Percentiles rank a stretch among this genome's conserved stretches.
Evolutionary conservation across 2,113 vertebrate genomes (phyloP).

Genomic region (Brachionichthys hirsutus): DNA sequence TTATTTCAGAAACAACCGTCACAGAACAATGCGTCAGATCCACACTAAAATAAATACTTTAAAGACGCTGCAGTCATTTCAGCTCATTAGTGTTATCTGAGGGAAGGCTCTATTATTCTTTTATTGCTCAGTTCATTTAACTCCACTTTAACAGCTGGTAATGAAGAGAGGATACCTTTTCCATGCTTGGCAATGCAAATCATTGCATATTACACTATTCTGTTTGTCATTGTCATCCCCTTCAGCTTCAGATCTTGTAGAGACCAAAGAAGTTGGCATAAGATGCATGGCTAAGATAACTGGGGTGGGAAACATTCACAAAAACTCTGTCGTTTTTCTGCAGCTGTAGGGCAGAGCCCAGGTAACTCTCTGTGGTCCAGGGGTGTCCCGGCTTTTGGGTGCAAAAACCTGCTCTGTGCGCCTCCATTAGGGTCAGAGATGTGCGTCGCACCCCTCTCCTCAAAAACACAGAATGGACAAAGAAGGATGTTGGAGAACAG

Average conservation of each 20-base stretch:
- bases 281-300: constrained; percentile 38
- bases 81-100: constrained; percentile 54
- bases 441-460: not conserved
- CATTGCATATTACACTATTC: not conserved
- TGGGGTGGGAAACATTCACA: constrained; percentile 69
- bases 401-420: constrained; percentile 62
- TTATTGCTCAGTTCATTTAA: constrained; percentile 8
- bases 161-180: not conserved
- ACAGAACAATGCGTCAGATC: constrained; percentile 1
- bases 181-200: not conserved
- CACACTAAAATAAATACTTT: constrained; percentile 57
- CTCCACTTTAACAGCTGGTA: constrained; percentile 4
- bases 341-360: constrained; percentile 53
- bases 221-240: too few species aligned
- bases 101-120: constrained; percentile 19
- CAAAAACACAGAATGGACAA: constrained; percentile 76
- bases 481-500: constrained; percentile 66
- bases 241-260: constrained; percentile 65
- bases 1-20: constrained; percentile 31
- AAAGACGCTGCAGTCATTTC: constrained; percentile 32
- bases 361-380: constrained; percentile 69
- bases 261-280: constrained; percentile 77
- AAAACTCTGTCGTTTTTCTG: constrained; percentile 58
- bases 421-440: constrained; percentile 52
- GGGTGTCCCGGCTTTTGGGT: not conserved